Base-by-base conservation (phyloP, 2,888 invertebrate genomes). In the Eledona agricola region DNA sequence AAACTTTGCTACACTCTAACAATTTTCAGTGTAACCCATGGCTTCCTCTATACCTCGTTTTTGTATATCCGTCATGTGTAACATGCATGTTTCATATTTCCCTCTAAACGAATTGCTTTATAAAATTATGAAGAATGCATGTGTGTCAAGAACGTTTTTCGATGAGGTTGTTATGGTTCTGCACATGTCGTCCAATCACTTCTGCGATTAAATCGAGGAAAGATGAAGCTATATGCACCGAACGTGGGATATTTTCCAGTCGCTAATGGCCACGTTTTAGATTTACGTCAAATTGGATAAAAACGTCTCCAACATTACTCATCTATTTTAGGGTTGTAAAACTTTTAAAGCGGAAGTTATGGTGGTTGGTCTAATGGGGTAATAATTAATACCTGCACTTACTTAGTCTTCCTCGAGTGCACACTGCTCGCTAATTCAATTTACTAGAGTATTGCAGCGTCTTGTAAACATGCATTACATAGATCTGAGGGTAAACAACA, bases 241-340 rank as follows among this genome's bases (percentile, higher is more conserved):
- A 40, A 40, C 40, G 40, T 40, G 40, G 29, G 28, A 28, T 40
- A 40, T 40, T 20, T 35, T 9, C 35, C 5, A 19, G 10, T 11
- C 20, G 4, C 7, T 26, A 40, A 40, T 26, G 15, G 15, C 13
- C 38, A 38, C 38, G 25, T 40, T 40, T 40, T 28, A 26, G 35
- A 35, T 35, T 35, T 35, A 35, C 40, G 26, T 20, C 31, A 5
- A 31, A 31, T 31, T 31, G 31, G 17, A 9, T 31, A 5, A 17
- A 31, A 6, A 17, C 31, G 13, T 16, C 10, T 4, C 17, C 6
- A 15, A 31, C n/a, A 17, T 31, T 31, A 17, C 15, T 31, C 17
- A 17, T 20, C n/a, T n/a, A n/a, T n/a, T n/a, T n/a, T n/a, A n/a
- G n/a, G n/a, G n/a, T n/a, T n/a, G n/a, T n/a, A n/a, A n/a, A n/a